These are phyloP conservation scores for Thalpophila matura DNA, from an alignment of 2,888 invertebrate species.

Conservation along the genomic window DNA sequence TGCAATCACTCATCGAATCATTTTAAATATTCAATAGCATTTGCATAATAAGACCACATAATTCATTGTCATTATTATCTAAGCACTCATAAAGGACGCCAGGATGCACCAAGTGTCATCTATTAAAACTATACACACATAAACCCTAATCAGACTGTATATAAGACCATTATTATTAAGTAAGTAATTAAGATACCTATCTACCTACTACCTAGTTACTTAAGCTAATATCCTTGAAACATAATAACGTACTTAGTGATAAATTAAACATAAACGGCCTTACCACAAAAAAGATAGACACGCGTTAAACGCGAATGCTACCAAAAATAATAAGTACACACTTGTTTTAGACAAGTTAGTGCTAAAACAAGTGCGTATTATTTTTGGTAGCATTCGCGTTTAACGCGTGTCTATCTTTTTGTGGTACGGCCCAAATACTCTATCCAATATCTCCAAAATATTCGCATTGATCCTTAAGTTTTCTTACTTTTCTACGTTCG, in stretches of 20 bases:
- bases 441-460: no score
- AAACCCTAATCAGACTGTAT: conserved; percentile 45
- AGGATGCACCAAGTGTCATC: conserved; percentile 47
- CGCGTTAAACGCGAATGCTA: no score
- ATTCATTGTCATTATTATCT: conserved; percentile 33
- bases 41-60: conserved; percentile 29
- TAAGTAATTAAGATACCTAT: conserved; percentile 17
- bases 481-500: neutral
- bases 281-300: no score
- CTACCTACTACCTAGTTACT: neutral
- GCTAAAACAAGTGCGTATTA: no score
- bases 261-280: no score
- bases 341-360: no score
- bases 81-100: conserved; percentile 37
- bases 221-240: conserved; percentile 1
- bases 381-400: no score
- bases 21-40: conserved; percentile 21
- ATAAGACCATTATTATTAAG: conserved; percentile 46
- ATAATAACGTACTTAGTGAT: no score
- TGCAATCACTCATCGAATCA: conserved; percentile 37
- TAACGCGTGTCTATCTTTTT: no score
- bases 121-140: conserved; percentile 51
- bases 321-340: no score
- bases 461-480: neutral
- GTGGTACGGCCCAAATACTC: no score